Evolutionary conservation across 1,140 invertebrate genomes (phyloP).

Genomic region (Caenorhabditis remanei): DNA sequence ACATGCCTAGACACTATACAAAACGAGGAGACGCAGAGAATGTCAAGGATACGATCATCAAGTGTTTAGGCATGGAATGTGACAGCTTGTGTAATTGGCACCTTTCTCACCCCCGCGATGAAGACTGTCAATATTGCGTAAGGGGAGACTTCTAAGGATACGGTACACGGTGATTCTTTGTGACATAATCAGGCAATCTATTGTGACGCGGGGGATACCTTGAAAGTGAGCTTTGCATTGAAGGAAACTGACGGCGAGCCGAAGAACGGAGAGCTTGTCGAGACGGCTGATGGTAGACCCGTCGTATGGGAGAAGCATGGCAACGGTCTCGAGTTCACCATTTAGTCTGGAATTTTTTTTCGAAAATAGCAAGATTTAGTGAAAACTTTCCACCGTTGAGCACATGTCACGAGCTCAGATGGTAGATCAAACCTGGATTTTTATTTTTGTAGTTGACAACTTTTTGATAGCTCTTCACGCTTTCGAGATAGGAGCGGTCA

Average conservation of each 20-base stretch:
- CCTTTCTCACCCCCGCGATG: not conserved
- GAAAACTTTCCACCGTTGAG: too few relatives aligned
- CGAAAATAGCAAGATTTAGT: too few relatives aligned
- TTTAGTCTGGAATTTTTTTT: too few relatives aligned
- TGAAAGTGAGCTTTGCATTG: conserved; percentile 98
- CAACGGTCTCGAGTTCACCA: conserved; percentile 94
- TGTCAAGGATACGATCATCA: conserved; percentile 47
- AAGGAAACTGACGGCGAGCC: conserved; percentile 96
- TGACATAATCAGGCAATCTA: conserved; percentile 47
- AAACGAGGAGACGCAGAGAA: not conserved
- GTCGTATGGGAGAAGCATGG: conserved; percentile 96
- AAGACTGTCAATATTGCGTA: conserved; percentile 24
- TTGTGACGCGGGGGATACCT: conserved; percentile 82
- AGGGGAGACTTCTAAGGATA: conserved; percentile 6
- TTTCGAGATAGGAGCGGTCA: too few relatives aligned
- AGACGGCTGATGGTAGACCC: conserved; percentile 95
- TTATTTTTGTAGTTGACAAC: too few relatives aligned
- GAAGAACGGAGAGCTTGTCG: conserved; percentile 94
- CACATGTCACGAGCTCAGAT: too few relatives aligned
- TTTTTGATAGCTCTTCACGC: too few relatives aligned
- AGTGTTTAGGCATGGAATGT: conserved; percentile 44
- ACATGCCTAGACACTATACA: not conserved
- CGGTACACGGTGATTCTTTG: conserved; percentile 8
- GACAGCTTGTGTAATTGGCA: conserved; percentile 48
- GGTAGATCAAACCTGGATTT: too few relatives aligned